Evolutionary conservation across 2,888 invertebrate genomes (phyloP), one percentile per base, ranked within the genome.

Genomic region (Torymus auratus): DNA sequence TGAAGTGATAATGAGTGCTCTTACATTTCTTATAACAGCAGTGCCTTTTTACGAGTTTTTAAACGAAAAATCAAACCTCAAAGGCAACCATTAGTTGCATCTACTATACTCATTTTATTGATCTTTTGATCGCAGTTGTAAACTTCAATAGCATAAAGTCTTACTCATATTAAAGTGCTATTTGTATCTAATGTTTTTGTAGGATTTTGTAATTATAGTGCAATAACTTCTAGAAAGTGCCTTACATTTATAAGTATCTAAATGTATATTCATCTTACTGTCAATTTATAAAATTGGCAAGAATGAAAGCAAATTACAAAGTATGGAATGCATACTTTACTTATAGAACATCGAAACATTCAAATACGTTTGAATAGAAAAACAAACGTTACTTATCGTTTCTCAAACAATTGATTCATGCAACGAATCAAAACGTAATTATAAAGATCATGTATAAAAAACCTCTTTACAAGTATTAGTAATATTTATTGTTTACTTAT

Each of bases 401-500:
- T 23, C 56, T 71, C 50, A 15, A 62, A 52, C 60, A 11, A 14
- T 17, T 52, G 53, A 52, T 17, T 55, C 20, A 41, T 50, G 41
- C 73, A 23, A n/a, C 56, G 50, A 75, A 70, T 70, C 41, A 41
- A 70, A 70, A 10, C 14, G 2, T 11, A 55, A 60, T 14, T 65
- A 28, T 60, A 28, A 3, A 58, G 14, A 69, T 56, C 50, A 69
- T 65, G 7, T 41, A 41, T 58, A 17, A 55, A 41, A 76, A 28
- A 50, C 12, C 55, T 69, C 2, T 69, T 11, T 41, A 77, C n/a
- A 56, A 70, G 52, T 56, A 70, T 61, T 55, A 41, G 50, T 64
- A 28, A 56, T 62, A 76, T 76, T 68, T 69, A 76, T 76, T 76
- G 17, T 76, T 67, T 58, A 28, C 23, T 15, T 69, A 69, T n/a